Evolutionary conservation across 1,140 invertebrate genomes (phyloP).

Genomic region (Archegozetes longisetosus): DNA sequence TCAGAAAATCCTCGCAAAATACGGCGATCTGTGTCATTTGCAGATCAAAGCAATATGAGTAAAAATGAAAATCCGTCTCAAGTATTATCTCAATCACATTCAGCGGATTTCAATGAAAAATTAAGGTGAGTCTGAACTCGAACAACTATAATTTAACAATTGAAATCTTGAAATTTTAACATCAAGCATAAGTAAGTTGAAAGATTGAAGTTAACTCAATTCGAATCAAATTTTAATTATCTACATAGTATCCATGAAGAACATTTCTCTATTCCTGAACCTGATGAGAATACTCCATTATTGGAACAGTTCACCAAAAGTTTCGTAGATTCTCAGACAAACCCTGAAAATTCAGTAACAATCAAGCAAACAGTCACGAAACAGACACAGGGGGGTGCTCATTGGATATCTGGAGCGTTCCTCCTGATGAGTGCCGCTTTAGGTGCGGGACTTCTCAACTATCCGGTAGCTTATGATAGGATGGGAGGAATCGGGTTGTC

Average conservation of each 20-base stretch:
- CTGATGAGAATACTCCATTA: slow-evolving; percentile 1
- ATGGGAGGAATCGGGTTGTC: slow-evolving; percentile 44
- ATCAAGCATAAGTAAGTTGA: too few relatives aligned
- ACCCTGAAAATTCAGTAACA: too few relatives aligned
- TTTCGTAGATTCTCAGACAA: slow-evolving; percentile 4
- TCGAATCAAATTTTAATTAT: too few relatives aligned
- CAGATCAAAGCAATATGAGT: not conserved
- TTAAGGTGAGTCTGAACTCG: too few relatives aligned
- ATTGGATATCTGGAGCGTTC: slow-evolving; percentile 42
- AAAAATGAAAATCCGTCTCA: too few relatives aligned
- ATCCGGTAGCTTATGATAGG: slow-evolving; percentile 47
- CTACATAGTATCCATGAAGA: not conserved
- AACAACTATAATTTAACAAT: too few relatives aligned
- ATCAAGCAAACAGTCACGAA: too few relatives aligned
- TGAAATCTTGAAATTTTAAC: too few relatives aligned
- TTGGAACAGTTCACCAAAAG: slow-evolving; percentile 1
- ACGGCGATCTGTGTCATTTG: not conserved
- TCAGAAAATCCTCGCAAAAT: too few relatives aligned
- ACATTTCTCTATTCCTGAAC: not conserved
- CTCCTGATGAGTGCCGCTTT: slow-evolving; percentile 51
- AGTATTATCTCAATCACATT: too few relatives aligned
- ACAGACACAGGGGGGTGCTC: slow-evolving; percentile 29
- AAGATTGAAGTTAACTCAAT: too few relatives aligned
- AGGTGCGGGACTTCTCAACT: slow-evolving; percentile 51
- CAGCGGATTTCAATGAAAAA: too few relatives aligned